Conservation (phyloP, 1,140 invertebrate genomes). For the Acromyrmex heyeri region DNA sequence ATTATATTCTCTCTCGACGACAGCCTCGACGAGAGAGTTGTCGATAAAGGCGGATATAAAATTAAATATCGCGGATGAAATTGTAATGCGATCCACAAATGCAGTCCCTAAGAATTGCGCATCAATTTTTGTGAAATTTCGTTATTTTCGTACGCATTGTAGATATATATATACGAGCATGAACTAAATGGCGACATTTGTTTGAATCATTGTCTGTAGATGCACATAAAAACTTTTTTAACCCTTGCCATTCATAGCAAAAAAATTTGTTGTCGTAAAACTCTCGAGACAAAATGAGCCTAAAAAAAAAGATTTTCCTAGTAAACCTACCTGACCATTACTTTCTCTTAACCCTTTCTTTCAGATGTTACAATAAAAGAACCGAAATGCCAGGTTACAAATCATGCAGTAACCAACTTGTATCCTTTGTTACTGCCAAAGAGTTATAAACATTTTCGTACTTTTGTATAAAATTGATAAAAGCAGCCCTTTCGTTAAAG, state of each 20-base stretch:
- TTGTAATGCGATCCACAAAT: background rate
- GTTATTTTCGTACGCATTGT: background rate
- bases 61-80: background rate
- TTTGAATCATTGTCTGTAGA: background rate
- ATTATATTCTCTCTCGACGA: background rate
- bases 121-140: background rate
- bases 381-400: too few species aligned
- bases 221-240: background rate
- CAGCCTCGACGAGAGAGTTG: too few species aligned
- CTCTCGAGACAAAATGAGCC: background rate
- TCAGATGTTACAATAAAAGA: background rate
- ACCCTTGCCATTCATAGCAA: background rate
- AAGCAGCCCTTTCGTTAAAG: too few species aligned
- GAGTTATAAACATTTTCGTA: background rate
- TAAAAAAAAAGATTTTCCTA: background rate
- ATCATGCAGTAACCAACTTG: background rate
- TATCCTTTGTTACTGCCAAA: background rate
- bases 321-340: background rate
- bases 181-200: background rate
- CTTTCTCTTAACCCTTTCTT: background rate
- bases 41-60: background rate
- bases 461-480: background rate
- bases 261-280: background rate
- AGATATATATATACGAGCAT: background rate
- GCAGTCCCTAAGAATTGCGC: background rate